Evolutionary conservation across 1,140 invertebrate species (phyloP), one percentile per base, ranked within the genome.

Genomic region (Radopholus similis): DNA sequence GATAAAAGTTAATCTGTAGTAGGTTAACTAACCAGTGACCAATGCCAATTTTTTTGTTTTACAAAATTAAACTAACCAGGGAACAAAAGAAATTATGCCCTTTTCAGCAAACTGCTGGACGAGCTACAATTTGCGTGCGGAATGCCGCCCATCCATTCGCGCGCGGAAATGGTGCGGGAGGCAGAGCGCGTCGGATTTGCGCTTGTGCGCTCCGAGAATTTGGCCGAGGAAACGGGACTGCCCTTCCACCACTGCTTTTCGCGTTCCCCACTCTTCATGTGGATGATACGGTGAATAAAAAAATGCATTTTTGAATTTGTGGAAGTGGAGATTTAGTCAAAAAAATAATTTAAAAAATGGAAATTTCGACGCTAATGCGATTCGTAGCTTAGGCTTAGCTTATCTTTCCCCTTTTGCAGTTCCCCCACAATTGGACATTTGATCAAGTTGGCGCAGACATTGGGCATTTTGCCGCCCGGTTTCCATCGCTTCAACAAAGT

Each of bases 211-310:
- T 32, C 62, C 23, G 66, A 76, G 18, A 66, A 82, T 57, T 55
- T 81, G n/a, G 38, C 51, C n/a, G 68, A 76, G 26, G 77, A 75
- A 42, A 63, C 57, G 13, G 73, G 77, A 13, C 44, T 68, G 21
- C 80, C 79, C n/a, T 81, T 75, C 53, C 72, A 81, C 53, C 80
- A 79, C 42, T 81, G 80, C 49, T 81, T 81, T 53, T 77, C 71
- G 13, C 53, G 65, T 38, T 77, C 73, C 6, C 51, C 68, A 28
- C 18, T 75, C 5, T 82, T 82, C 58, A 81, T 81, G 79, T 81
- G 79, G 79, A 35, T 81, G 26, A 62, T 77, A 15, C 56, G 49
- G 68, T 70, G 11, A 70, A 40, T 21, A 6, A 68, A 37, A 55
- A 66, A 34, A 18, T n/a, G 23, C 11, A 21, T 26, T 8, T 58